Evolutionary conservation across 2,888 invertebrate genomes (phyloP).

Genomic region (Temnothorax ravouxi): DNA sequence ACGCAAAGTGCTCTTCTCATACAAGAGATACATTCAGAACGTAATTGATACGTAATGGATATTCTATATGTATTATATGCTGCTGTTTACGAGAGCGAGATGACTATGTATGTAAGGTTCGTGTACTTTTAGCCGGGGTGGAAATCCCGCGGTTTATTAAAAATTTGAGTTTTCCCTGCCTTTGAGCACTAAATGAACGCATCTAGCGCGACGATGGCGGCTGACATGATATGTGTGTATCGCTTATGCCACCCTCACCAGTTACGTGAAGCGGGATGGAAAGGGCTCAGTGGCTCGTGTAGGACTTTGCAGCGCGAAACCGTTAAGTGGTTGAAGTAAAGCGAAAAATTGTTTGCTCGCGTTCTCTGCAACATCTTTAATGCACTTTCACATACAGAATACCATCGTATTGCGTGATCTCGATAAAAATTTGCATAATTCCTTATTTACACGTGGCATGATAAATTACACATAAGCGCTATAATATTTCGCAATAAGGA

Average conservation of each 20-base stretch:
- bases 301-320: constrained; percentile 36
- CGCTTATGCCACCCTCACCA: constrained; percentile 67
- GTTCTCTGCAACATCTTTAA: constrained; percentile 41
- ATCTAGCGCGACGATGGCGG: constrained; percentile 59
- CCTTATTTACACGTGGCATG: not conserved
- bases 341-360: constrained; percentile 41
- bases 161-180: constrained; percentile 64
- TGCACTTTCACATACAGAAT: constrained; percentile 26
- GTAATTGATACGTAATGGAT: constrained; percentile 10
- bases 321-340: constrained; percentile 51
- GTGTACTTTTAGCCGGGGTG: constrained; percentile 63
- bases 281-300: constrained; percentile 67
- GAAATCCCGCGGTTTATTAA: constrained; percentile 70
- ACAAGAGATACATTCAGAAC: constrained; percentile 3
- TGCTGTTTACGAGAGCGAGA: constrained; percentile 43
- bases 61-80: constrained; percentile 36
- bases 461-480: not conserved
- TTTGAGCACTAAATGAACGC: constrained; percentile 70
- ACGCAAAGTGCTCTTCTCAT: not conserved
- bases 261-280: constrained; percentile 68
- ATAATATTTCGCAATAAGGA: not conserved
- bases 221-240: constrained; percentile 55
- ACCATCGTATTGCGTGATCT: not conserved
- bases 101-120: constrained; percentile 32
- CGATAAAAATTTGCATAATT: constrained; percentile 7